Evolutionary conservation across 2,797 vertebrate genomes (phyloP).

Genomic region (Smutsia temminckii): DNA sequence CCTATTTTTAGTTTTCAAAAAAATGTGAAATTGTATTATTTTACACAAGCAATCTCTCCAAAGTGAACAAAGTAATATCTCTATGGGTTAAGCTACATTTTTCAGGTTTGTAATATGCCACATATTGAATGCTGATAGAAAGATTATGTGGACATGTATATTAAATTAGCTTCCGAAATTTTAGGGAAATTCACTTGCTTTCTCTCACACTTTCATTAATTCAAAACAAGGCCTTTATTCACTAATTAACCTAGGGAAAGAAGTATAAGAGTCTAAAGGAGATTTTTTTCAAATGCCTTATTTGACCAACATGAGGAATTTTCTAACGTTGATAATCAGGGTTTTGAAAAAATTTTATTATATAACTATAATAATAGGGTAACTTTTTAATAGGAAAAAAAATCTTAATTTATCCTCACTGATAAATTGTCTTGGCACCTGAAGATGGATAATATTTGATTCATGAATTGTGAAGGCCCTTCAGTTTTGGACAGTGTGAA

Average conservation of each 20-base stretch:
- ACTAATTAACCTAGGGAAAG: neutral
- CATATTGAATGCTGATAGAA: neutral
- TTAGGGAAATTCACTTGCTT: neutral
- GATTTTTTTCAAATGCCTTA: neutral
- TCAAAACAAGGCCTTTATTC: neutral
- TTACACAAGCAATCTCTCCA: neutral
- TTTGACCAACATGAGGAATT: neutral
- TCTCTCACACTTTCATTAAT: neutral
- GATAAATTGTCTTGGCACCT: neutral
- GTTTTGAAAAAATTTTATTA: too few species aligned
- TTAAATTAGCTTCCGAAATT: neutral
- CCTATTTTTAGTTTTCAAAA: neutral
- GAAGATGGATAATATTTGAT: neutral
- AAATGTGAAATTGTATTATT: neutral
- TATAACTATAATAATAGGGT: neutral
- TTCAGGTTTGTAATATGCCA: neutral
- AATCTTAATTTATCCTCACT: neutral
- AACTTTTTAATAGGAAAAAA: neutral
- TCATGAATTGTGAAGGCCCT: neutral
- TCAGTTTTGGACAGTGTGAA: neutral
- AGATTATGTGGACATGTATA: neutral
- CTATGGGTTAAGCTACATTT: neutral
- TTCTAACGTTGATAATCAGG: neutral
- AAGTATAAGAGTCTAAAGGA: neutral
- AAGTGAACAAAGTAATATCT: neutral